Base-by-base conservation (phyloP, 2,113 vertebrate species). In the Hippocampus abdominalis region DNA sequence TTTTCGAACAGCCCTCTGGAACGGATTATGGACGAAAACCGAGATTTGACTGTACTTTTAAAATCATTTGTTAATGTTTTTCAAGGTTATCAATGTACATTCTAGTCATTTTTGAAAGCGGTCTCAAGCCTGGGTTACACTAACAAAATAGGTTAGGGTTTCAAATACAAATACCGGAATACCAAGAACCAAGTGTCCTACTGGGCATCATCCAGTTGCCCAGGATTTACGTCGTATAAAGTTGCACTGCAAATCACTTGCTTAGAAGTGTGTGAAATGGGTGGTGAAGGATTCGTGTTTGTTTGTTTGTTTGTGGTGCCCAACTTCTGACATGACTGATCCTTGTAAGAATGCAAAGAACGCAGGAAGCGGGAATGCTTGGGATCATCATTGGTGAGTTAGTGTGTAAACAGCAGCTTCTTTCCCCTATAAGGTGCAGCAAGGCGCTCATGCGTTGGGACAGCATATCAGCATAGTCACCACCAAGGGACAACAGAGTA, bases 401-500 rank as follows among this genome's bases (percentile, higher is more conserved):
- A 71, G 25, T 67, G 72, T 69, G 63, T 62, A 79, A 80, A 76
- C 56, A 68, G 15, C 0, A 8, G 59, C 60, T 73, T 66, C 64
- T 1, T 82, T 60, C 10, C 76, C 64, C 21, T 80, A 77, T 64
- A 81, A 60, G 79, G 77, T 71, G 72, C 71, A 72, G 54, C 65
- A 57, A 68, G 59, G 21, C 29, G 59, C 68, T 73, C 7, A 54
- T 66, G 72, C 4, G 65, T 39, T 44, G 73, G 67, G 69, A 74
- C 57, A 63, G 46, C 76, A 77, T 9, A 27, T 5, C n/a, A 32
- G 70, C 48, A 20, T 18, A 27, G 39, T 46, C 18, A 23, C 76
- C 86, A 83, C 72, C 51, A 86, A 85, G 82, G 76, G 87, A 88
- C 75, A 64, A 21, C 42, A 78, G 75, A 51, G 29, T 56, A 8